Conservation (phyloP, 2,797 vertebrate species). For the Synaphobranchus kaupii region DNA sequence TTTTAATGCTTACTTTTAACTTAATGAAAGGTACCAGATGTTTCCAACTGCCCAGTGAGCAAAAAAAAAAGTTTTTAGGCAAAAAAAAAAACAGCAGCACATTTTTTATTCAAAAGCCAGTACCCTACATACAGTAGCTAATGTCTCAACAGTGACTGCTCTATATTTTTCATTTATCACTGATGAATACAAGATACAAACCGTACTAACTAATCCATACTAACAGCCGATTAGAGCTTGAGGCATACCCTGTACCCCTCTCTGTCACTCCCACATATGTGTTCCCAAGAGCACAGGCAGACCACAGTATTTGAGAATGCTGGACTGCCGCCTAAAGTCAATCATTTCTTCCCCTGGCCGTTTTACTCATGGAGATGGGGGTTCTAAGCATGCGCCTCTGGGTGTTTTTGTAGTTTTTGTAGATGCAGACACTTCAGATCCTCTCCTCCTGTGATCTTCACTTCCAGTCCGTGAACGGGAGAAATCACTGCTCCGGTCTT, state of each 20-base stretch:
- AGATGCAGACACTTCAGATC: not conserved
- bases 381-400: not conserved
- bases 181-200: not conserved
- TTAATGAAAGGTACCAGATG: slow-evolving; percentile 56
- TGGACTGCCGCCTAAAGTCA: not conserved
- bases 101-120: not conserved
- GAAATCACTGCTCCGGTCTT: not conserved
- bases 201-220: too few relatives aligned
- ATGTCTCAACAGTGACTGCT: not conserved
- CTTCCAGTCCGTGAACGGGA: not conserved
- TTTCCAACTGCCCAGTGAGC: not conserved
- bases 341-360: not conserved
- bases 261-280: not conserved
- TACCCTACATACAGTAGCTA: not conserved
- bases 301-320: not conserved
- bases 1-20: slow-evolving; percentile 69
- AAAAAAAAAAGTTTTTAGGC: slow-evolving; percentile 31
- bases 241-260: not conserved
- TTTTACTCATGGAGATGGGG: not conserved
- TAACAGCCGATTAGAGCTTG: not conserved
- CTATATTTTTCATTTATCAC: not conserved
- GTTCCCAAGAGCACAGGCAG: not conserved
- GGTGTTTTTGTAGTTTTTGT: not conserved
- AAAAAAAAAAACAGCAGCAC: not conserved
- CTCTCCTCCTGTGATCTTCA: too few relatives aligned